phyloP scores from a whole-genome alignment of 2,113 vertebrate genomes.

The Todiramphus chloris region DNA sequence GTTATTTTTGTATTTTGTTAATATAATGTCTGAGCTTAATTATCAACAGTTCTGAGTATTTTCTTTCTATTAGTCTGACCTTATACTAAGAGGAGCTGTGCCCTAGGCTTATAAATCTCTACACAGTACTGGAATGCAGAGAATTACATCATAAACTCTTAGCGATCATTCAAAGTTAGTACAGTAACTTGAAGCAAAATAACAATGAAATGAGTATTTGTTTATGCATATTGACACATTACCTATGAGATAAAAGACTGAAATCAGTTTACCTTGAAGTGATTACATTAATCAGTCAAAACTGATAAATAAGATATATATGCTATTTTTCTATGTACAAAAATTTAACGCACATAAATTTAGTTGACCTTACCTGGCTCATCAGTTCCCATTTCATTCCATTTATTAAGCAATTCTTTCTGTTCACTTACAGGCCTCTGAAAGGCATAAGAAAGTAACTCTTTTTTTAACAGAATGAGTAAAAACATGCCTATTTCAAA shows the following conservation, averaged over 20 bases:
- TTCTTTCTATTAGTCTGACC: not conserved
- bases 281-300: not conserved
- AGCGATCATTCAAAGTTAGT: not conserved
- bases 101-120: not conserved
- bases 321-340: not conserved
- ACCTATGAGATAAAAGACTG: not conserved
- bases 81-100: not conserved
- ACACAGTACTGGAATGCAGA: not conserved
- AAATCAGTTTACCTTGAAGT: not conserved
- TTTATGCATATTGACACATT: not conserved
- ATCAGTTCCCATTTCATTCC: constrained; percentile 99
- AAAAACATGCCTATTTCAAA: not conserved
- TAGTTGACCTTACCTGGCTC: constrained; percentile 85
- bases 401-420: constrained; percentile 93
- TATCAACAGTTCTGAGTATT: not conserved
- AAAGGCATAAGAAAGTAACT: constrained; percentile 20
- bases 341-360: not conserved
- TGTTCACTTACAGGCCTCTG: constrained; percentile 90
- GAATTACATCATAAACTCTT: not conserved
- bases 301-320: not conserved
- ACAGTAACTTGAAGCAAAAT: not conserved
- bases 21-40: not conserved
- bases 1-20: not conserved
- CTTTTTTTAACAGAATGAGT: not conserved
- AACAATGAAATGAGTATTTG: not conserved